phyloP scores from a whole-genome alignment of 2,113 vertebrate genomes.

The Cyphomyrus plagiostoma region DNA sequence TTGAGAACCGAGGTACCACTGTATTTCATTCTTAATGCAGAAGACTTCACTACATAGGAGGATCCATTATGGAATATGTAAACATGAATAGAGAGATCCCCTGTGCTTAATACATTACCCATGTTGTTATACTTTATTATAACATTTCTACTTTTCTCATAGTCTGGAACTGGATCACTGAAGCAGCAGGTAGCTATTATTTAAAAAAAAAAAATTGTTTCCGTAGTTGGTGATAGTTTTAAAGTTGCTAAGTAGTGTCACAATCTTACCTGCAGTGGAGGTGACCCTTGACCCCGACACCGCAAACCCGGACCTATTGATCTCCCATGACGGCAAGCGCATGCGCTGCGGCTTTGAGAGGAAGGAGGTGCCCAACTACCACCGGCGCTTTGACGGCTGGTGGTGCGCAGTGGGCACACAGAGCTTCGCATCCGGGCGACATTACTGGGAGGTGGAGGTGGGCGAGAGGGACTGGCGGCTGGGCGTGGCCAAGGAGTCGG shows the following conservation, averaged over 20 bases:
- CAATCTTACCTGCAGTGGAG: constrained; percentile 60
- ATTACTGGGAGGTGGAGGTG: constrained; percentile 76
- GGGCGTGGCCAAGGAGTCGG: constrained; percentile 70
- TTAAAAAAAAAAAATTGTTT: neutral
- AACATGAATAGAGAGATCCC: neutral
- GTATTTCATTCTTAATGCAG: neutral
- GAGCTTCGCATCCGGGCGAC: constrained; percentile 54
- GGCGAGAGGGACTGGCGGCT: constrained; percentile 79
- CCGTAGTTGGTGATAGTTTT: neutral
- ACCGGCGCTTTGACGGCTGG: constrained; percentile 53
- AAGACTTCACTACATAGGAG: neutral
- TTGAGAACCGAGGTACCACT: too few species aligned
- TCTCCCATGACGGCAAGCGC: constrained; percentile 68
- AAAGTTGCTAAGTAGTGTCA: neutral
- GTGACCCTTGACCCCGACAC: constrained; percentile 60
- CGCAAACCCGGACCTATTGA: constrained; percentile 59
- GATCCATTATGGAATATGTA: neutral
- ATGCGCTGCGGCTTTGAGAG: constrained; percentile 69
- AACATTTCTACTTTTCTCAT: constrained; percentile 19
- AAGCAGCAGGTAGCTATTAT: constrained; percentile 52
- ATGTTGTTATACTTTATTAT: neutral
- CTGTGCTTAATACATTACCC: neutral
- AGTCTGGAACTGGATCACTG: constrained; percentile 69
- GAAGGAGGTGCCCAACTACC: constrained; percentile 35
- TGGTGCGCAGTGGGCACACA: constrained; percentile 55